These are phyloP conservation scores for Pluvialis apricaria DNA, from an alignment of 2,113 vertebrate genomes.

Conservation along the genomic window DNA sequence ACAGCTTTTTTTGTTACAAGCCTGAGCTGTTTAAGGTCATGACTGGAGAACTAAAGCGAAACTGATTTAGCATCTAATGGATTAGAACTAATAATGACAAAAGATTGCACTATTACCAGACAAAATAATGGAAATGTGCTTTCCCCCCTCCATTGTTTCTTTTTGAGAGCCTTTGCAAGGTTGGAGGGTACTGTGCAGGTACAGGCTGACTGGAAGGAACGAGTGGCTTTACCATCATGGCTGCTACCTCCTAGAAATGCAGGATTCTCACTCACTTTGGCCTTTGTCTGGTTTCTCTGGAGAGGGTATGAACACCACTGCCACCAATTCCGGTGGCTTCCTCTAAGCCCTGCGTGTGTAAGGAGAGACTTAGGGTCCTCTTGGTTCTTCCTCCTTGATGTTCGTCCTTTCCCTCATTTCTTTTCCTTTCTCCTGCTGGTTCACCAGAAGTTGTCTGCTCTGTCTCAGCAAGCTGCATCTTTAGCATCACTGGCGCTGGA, in stretches of 20 bases:
- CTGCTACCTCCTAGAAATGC: accelerated
- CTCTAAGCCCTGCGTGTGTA: accelerated
- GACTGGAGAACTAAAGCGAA: background rate
- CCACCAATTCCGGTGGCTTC: background rate
- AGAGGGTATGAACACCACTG: background rate
- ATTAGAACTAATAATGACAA: background rate
- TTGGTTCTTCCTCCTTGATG: background rate
- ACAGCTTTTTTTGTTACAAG: background rate
- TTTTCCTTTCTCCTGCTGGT: background rate
- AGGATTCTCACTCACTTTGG: background rate
- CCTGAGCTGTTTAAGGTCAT: background rate
- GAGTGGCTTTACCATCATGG: background rate
- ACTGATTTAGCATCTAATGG: background rate
- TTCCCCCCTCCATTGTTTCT: accelerated
- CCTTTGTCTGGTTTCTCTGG: background rate
- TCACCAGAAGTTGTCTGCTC: background rate
- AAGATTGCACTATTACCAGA: accelerated
- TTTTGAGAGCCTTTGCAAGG: background rate
- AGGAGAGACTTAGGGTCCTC: background rate
- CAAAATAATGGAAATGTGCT: background rate
- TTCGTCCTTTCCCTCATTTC: background rate
- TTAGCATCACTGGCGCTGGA: background rate
- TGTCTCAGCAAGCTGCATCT: background rate
- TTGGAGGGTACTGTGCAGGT: background rate
- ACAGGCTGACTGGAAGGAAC: background rate